Base-by-base conservation (phyloP, 2,113 vertebrate genomes). In the Apodemus speciosus region DNA sequence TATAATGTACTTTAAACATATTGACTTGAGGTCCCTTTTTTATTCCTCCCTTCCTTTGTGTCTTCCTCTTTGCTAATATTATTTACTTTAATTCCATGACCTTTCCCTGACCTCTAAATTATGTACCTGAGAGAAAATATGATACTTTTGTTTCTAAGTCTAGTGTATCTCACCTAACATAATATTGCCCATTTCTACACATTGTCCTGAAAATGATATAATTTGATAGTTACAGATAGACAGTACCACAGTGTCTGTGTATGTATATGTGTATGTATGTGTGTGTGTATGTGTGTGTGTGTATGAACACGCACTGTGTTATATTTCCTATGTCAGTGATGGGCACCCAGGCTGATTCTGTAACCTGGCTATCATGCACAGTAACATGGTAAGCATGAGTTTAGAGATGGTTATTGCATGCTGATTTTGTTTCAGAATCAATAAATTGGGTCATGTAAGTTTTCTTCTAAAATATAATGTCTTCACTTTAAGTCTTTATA, bases 401-500 rank as follows among this genome's bases (percentile, higher is more conserved):
- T 40, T 72, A 14, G 4, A 40, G 35, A 85, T 35, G 35, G 60
- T 35, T 40, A 30, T 53, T 40, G 4, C 13, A 40, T 18, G 35
- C 49, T 72, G 9, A 71, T 15, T 38, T 53, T 71, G 15, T 35
- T 30, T 13, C 43, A 40, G n/a, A 62, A 62, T 38, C 56, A 43
- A 62, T 14, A 80, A 69, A 21, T 6, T 68, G 20, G 20, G 11
- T 25, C 32, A 38, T 30, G 10, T 6, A 69, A 71, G 35, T 56
- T 20, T 56, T 53, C 30, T 38, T 85, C 49, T 71, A 38, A 86
- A 53, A 71, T 56, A 27, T 21, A 46, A 69, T 56, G n/a, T 68
- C 32, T 20, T 81, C n/a, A 21, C 35, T 71, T 90, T 89, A 84
- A 66, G 51, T 93, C 11, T 88, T 92, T n/a, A 58, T 73, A 64